Evolutionary conservation across 1,140 invertebrate species (phyloP), one percentile per base, ranked within the genome.

Genomic region (Conus ventricosus): DNA sequence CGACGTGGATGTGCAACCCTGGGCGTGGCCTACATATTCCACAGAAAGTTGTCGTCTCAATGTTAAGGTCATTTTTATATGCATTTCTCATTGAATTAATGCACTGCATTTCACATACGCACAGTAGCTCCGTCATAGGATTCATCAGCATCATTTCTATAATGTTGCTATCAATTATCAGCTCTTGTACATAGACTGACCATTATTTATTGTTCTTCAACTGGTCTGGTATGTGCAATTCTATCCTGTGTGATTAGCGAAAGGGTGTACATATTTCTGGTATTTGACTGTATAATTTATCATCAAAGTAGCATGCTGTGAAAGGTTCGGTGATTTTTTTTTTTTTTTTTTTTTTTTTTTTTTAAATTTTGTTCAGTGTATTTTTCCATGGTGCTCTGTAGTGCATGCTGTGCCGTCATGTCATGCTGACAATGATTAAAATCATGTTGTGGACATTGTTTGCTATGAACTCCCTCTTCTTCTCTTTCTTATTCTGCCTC

Each of bases 251-350:
- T 71, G 67, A 71, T 71, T 71, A 71, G 23, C 20, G 20, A 71
- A 71, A 71, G 11, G 67, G 67, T 71, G 67, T 71, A 71, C 20
- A 71, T 71, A 71, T 71, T 71, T 71, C 67, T 63, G 67, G 67
- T 23, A 71, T 71, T 71, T 71, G 67, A 71, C 67, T 71, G 67
- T 71, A 20, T 71, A 71, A 71, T 71, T 71, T 71, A 71, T 71
- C 13, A 20, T 71, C 13, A 71, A 13, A 71, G 11, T 71, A 71
- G 67, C 15, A 20, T 71, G 67, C 20, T 71, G 67, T 71, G 67
- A 71, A 71, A 20, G 67, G 23, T 71, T 71, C 67, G 23, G 67
- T 71, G 67, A 71, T 20, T 23, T 20, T 20, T n/a, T 71, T 71
- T 20, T 71, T 13, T 23, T 7, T 71, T 23, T n/a, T n/a, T 71